Conservation (phyloP, 2,797 vertebrate genomes). For the Melanotaenia maccullochi region DNA sequence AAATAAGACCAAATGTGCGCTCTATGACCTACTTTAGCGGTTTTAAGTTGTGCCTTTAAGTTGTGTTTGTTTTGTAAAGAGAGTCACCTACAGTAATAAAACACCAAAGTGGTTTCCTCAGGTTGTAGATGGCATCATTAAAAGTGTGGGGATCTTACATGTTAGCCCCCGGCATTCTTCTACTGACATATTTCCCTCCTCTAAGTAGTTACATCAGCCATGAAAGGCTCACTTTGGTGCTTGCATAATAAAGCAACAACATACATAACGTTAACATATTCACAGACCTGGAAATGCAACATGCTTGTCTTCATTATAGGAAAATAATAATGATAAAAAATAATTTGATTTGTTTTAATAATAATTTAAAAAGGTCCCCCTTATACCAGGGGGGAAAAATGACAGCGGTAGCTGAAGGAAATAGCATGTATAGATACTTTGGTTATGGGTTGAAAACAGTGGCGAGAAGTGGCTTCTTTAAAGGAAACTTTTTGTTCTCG, state of each 20-base stretch:
- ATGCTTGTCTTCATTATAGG: not conserved
- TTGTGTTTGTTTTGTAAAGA: not conserved
- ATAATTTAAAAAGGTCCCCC: not conserved
- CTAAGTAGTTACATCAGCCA: slow-evolving; percentile 20
- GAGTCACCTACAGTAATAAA: not conserved
- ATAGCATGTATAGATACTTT: not conserved
- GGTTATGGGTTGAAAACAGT: not conserved
- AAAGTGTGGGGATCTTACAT: slow-evolving; percentile 35
- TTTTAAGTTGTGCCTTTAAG: not conserved
- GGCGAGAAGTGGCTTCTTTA: not conserved
- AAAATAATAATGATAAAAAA: too few relatives aligned
- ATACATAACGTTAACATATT: slow-evolving; percentile 18
- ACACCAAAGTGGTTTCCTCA: not conserved
- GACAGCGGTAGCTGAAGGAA: not conserved
- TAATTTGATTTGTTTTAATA: not conserved
- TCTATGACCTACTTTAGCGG: not conserved
- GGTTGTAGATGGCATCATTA: not conserved
- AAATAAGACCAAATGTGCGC: not conserved
- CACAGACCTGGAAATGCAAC: slow-evolving; percentile 1
- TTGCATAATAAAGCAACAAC: slow-evolving; percentile 25
- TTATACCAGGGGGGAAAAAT: not conserved
- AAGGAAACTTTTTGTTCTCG: not conserved
- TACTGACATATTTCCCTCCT: slow-evolving; percentile 19
- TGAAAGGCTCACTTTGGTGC: slow-evolving; percentile 21
- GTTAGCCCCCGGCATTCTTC: slow-evolving; percentile 17